Evolutionary conservation across 2,888 invertebrate genomes (phyloP), one percentile per base, ranked within the genome.

Genomic region (Tanypteryx hageni): DNA sequence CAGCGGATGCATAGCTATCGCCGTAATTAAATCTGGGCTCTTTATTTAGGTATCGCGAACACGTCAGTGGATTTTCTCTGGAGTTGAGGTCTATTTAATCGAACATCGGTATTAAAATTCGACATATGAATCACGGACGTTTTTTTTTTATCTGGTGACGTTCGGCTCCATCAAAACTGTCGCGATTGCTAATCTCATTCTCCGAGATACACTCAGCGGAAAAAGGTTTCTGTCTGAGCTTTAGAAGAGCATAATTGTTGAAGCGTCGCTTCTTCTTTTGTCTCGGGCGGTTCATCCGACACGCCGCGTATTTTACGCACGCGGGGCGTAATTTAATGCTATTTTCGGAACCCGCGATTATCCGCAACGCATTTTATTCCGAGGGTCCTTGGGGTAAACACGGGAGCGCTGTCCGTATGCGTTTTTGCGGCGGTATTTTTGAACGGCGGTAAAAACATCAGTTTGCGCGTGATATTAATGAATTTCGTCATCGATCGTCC

Each of bases 1-100:
- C 76, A 76, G 76, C 76, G 76, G 76, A 76, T 76, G 76, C 76
- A 76, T 76, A 10, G 76, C 76, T 14, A 76, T 76, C 76, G 76
- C 10, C 22, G 76, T 76, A 76, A 76, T 76, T 76, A 76, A 76
- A 76, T 22, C 76, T 76, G 22, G 76, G 44, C 76, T 76, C 44
- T 76, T 76, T 76, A 76, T 76, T 76, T 76, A 76, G 27, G 76
- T 13, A n/a, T 68, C 76, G 27, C 27, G 22, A n/a, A 22, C 68
- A 44, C 44, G 68, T 76, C 76, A 11, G 27, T 76, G 76, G 76
- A 76, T 76, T 22, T 76, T 10, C 76, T 76, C 76, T 14, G 18
- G 9, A 5, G 16, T 0, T n/a, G 76, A 76, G 27, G 76, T 76
- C 22, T 76, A 76, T 76, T 76, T 76, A 76, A 76, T 76, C 76